Evolutionary conservation across 2,797 vertebrate species (phyloP).

Genomic region (Simalia tracyae): DNA sequence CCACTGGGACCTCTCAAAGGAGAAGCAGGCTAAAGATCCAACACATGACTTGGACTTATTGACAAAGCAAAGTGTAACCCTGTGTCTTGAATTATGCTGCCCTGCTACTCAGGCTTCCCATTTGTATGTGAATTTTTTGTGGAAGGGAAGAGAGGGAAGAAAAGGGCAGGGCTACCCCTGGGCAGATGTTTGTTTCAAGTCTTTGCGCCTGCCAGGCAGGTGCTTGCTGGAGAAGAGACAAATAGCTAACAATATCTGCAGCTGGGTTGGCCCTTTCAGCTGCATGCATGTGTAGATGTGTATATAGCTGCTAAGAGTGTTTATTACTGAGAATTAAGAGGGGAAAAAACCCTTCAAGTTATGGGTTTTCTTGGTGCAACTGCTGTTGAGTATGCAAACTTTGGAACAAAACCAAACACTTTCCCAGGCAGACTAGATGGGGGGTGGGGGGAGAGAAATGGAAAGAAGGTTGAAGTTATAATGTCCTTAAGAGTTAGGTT

Average conservation of each 20-base stretch:
- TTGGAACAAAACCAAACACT: not conserved
- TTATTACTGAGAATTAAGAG: not conserved
- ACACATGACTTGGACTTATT: not conserved
- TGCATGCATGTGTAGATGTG: not conserved
- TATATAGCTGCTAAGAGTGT: not conserved
- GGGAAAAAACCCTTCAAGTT: too few relatives aligned
- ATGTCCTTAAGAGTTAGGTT: not conserved
- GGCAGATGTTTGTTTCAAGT: not conserved
- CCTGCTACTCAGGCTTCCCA: not conserved
- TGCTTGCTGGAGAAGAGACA: not conserved
- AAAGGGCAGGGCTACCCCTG: not conserved
- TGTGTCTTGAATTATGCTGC: too few relatives aligned
- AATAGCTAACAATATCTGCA: not conserved
- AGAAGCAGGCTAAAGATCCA: not conserved
- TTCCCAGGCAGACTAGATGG: not conserved
- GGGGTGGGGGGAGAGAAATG: not conserved
- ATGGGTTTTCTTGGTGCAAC: not conserved
- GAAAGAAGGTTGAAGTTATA: not conserved
- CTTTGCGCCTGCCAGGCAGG: not conserved
- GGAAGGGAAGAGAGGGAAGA: not conserved
- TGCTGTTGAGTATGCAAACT: not conserved
- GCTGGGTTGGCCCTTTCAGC: not conserved
- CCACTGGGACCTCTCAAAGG: not conserved
- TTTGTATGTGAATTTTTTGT: not conserved
- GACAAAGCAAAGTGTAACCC: not conserved